Evolutionary conservation across 2,113 vertebrate genomes (phyloP).

Genomic region (Glaucidium brasilianum): DNA sequence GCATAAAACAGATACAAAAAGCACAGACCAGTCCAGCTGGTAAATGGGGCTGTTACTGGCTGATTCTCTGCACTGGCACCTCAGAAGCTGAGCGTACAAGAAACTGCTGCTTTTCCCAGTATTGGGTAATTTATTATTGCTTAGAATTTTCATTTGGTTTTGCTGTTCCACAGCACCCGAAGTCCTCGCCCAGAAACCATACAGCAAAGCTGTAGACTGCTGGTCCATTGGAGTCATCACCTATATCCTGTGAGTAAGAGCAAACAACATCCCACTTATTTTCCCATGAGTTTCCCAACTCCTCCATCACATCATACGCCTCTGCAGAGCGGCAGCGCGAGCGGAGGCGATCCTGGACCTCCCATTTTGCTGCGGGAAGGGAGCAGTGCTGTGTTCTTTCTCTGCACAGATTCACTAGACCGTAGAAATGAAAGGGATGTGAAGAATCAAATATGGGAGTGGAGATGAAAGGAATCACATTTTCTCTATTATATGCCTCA

Average conservation of each 20-base stretch:
- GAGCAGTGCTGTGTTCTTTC: fast-evolving
- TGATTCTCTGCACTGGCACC: background rate
- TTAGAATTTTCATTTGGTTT: background rate
- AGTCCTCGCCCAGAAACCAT: conserved; percentile 90
- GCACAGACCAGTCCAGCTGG: background rate
- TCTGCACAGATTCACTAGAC: background rate
- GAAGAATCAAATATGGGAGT: background rate
- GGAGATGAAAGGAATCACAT: background rate
- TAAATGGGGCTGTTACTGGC: background rate
- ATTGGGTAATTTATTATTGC: fast-evolving
- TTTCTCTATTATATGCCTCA: background rate
- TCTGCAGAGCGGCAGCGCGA: background rate
- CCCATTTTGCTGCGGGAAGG: background rate
- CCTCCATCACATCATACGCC: background rate
- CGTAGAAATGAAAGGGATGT: background rate
- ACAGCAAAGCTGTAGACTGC: conserved; percentile 95
- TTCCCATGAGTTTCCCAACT: background rate
- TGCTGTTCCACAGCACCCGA: conserved; percentile 82
- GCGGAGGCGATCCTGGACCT: background rate
- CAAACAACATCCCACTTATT: background rate
- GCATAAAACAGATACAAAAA: background rate
- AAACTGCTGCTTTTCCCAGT: background rate
- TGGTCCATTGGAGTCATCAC: conserved; percentile 97
- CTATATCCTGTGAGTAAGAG: conserved; percentile 89
- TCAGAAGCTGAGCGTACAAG: background rate